Evolutionary conservation across 2,888 invertebrate genomes (phyloP), one percentile per base, ranked within the genome.

Genomic region (Oscheius sp.): DNA sequence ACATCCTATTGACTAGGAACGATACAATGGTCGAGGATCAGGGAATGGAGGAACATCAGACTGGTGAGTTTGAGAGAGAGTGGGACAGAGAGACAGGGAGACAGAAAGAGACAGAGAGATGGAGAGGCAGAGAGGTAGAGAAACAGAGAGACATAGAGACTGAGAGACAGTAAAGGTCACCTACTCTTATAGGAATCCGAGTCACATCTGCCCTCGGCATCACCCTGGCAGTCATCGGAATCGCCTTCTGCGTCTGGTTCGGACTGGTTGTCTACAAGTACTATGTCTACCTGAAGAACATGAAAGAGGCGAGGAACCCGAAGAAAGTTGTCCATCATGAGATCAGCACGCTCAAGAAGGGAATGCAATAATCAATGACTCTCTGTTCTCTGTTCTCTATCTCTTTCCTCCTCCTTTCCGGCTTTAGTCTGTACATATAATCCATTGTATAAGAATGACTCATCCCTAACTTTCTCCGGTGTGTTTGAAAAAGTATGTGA

Each of bases 221-320:
- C 13, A 78, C 75, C 9, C 59, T 75, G 3, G 74, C 79, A 0
- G 68, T 81, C n/a, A 66, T 75, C 33, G 78, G 76, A 37, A 57
- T 82, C 10, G 82, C 79, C 9, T 70, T 79, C 7, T 75, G 77
- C 42, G 73, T 79, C 55, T 82, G 82, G 82, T 78, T 82, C 53
- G 78, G 75, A 13, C 75, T 81, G 32, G 78, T 79, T 21, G 78
- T 82, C 53, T 80, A 78, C 80, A 82, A 82, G 60, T 82, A 82
- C 53, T 82, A 66, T 76, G 70, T 65, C 60, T 82, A 82, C 70
- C 71, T 82, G 21, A 74, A 74, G 32, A 79, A 80, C 73, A 82
- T 82, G 82, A 82, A 82, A 57, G 73, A 75, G 63, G 82, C 82
- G 2, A 53, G 82, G 51, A 76, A 79, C n/a, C 80, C 82, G 32